Evolutionary conservation across 2,797 vertebrate genomes (phyloP), one percentile per base, ranked within the genome.

Genomic region (Pangasius djambal): DNA sequence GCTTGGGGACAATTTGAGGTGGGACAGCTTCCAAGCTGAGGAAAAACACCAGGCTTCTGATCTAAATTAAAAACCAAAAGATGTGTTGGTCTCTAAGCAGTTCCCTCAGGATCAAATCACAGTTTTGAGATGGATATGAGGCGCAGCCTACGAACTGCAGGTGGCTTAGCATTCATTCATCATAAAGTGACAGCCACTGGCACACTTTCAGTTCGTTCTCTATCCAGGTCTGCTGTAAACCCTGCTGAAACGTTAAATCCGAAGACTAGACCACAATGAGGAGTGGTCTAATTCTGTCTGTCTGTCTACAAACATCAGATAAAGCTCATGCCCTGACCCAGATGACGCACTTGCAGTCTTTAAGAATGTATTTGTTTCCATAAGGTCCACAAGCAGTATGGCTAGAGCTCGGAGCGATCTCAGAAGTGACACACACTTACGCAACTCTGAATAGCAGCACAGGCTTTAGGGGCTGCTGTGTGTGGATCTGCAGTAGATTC

Each of bases 121-220:
- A 20, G 50, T 9, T 31, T 2, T 15, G 67, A 18, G 55, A 59
- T 25, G 37, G 22, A 72, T 48, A n/a, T 61, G 67, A 74, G 34
- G 63, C n/a, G 4, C 72, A 67, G 74, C 72, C 59, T 34, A 67
- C 40, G 55, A 82, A 44, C 87, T 88, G 78, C 67, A 81, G 50
- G 65, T 88, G 75, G n/a, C 31, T 69, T 57, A 18, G 37, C 50
- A 34, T 70, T 81, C 65, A 72, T 72, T 88, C 50, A 70, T 59
- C 78, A 81, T 69, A 65, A 34, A 70, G 50, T 40, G 52, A 79
- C 86, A 70, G 78, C 34, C 31, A 37, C 77, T 82, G 78, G 78
- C 77, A 57, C 63, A 81, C 48, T 34, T 57, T 18, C 50, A 72
- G 63, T 28, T 69, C 31, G 4, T 22, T 44, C 44, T 67, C 40